phyloP scores from a whole-genome alignment of 1,140 invertebrate species.

The Campoletis sonorensis region DNA sequence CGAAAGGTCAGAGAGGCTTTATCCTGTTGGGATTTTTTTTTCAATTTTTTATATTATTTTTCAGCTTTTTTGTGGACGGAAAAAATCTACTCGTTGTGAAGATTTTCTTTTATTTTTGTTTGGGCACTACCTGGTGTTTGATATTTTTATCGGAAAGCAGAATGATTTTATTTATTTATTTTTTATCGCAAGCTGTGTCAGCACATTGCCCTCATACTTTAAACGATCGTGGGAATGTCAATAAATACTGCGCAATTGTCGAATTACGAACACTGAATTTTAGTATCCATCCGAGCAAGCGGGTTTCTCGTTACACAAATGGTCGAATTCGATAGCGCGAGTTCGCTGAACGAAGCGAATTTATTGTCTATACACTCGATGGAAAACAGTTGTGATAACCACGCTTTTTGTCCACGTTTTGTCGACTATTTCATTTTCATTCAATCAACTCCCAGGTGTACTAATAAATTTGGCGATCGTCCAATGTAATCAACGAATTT shows the following conservation, averaged over 20 bases:
- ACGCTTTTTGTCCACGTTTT: conserved; percentile 2
- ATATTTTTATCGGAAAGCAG: too few species aligned
- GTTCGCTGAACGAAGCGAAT: not conserved
- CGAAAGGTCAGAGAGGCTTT: too few species aligned
- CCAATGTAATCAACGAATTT: too few species aligned
- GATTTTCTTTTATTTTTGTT: too few species aligned
- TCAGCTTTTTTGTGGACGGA: too few species aligned
- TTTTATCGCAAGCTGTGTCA: too few species aligned
- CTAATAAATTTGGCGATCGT: not conserved
- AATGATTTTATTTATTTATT: too few species aligned
- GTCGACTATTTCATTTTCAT: not conserved
- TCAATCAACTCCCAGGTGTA: not conserved
- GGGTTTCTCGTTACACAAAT: not conserved
- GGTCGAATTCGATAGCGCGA: not conserved
- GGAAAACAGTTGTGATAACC: not conserved
- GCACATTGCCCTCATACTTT: too few species aligned
- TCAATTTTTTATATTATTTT: too few species aligned
- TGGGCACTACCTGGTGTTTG: too few species aligned
- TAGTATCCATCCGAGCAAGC: not conserved
- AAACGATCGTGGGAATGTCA: conserved; percentile 11
- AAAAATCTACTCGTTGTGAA: too few species aligned
- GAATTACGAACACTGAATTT: not conserved
- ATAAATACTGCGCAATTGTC: not conserved
- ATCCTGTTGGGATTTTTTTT: too few species aligned
- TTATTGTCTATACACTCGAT: not conserved